Evolutionary conservation across 2,888 invertebrate genomes (phyloP).

Genomic region (Monochamus alternatus): DNA sequence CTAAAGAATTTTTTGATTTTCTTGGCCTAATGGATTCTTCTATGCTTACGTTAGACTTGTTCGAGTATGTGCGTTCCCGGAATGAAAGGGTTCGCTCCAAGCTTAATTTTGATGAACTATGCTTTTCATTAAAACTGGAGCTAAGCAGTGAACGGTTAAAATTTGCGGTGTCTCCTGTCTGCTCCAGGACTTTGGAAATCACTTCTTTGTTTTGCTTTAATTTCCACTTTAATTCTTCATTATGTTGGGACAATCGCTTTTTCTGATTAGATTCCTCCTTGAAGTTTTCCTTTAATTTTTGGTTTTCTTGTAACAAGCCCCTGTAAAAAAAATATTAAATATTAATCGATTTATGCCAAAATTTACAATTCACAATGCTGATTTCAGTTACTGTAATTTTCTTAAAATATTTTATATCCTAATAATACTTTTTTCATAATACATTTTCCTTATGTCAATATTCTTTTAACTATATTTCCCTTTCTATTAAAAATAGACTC

Average conservation of each 20-base stretch:
- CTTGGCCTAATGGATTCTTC: slow-evolving; percentile 55
- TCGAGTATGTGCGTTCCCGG: slow-evolving; percentile 61
- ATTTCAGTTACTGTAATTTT: no score
- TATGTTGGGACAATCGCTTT: slow-evolving; percentile 84
- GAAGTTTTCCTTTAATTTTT: slow-evolving; percentile 81
- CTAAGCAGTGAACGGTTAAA: slow-evolving; percentile 61
- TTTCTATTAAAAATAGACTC: no score
- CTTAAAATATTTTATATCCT: no score
- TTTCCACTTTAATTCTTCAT: slow-evolving; percentile 92
- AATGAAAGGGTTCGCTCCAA: slow-evolving; percentile 65
- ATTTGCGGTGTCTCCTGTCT: slow-evolving; percentile 57
- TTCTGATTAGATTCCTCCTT: slow-evolving; percentile 86
- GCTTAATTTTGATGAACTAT: slow-evolving; percentile 57
- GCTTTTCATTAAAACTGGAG: slow-evolving; percentile 64
- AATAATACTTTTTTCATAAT: no score
- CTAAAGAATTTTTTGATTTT: slow-evolving; percentile 60
- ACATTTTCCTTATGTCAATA: no score
- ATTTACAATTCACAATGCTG: no score
- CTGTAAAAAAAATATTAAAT: slow-evolving; percentile 68
- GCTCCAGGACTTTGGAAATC: slow-evolving; percentile 69
- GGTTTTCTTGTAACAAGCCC: slow-evolving; percentile 80
- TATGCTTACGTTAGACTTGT: slow-evolving; percentile 52
- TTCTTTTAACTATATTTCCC: no score
- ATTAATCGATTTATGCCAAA: not conserved
- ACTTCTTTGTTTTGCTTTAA: slow-evolving; percentile 88